Evolutionary conservation across 2,113 vertebrate species (phyloP).

Genomic region (Indicator indicator): DNA sequence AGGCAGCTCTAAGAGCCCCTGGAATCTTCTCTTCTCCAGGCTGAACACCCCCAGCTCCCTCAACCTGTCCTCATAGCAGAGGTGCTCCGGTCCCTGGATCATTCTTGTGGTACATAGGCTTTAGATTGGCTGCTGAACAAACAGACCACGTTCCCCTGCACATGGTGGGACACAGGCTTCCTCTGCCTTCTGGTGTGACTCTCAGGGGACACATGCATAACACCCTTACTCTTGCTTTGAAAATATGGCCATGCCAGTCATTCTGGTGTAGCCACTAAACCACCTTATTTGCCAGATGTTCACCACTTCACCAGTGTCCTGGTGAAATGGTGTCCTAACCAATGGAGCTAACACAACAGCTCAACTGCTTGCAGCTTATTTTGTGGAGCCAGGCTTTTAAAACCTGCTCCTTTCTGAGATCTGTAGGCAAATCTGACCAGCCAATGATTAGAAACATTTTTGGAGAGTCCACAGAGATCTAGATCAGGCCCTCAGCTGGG

Average conservation of each 20-base stretch:
- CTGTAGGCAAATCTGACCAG: not conserved
- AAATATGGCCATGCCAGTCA: rapidly evolving
- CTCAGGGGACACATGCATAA: not conserved
- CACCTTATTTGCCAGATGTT: not conserved
- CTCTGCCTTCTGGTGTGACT: not conserved
- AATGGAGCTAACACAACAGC: not conserved
- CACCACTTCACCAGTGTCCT: not conserved
- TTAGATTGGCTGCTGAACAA: not conserved
- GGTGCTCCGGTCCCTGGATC: too few species aligned
- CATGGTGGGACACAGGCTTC: rapidly evolving
- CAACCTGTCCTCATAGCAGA: too few species aligned
- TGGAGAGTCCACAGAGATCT: constrained; percentile 1
- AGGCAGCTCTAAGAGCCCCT: too few species aligned
- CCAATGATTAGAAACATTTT: not conserved
- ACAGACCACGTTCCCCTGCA: rapidly evolving
- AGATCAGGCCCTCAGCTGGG: not conserved
- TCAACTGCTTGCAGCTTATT: not conserved
- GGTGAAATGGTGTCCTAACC: not conserved
- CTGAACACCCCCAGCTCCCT: too few species aligned
- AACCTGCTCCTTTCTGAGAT: constrained; percentile 22
- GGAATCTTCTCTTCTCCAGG: too few species aligned
- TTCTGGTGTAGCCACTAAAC: not conserved
- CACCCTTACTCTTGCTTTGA: not conserved
- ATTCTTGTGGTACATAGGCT: not conserved
- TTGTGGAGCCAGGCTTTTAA: not conserved